phyloP scores from a whole-genome alignment of 2,888 invertebrate genomes.

The Noctuana brunneofusca region DNA sequence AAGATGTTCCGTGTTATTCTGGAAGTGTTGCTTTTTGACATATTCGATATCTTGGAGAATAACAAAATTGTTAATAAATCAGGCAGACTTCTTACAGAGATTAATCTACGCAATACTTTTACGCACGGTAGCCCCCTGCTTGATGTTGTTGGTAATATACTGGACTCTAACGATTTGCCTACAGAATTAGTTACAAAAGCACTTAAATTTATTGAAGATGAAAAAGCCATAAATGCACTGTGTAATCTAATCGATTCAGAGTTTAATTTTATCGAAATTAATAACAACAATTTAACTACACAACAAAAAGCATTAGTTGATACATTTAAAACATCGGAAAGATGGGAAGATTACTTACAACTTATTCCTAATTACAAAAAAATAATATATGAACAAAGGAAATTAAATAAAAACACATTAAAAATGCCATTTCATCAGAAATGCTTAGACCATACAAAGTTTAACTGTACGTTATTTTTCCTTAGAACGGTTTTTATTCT shows the following conservation, averaged over 20 bases:
- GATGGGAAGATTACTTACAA: slow-evolving; percentile 29
- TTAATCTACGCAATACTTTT: slow-evolving; percentile 31
- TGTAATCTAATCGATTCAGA: slow-evolving; percentile 15
- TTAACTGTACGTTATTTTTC: neutral
- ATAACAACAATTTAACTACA: slow-evolving; percentile 3
- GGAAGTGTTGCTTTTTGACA: slow-evolving; percentile 34
- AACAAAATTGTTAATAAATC: slow-evolving; percentile 31
- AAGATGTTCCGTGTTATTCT: slow-evolving; percentile 29
- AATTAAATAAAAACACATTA: neutral
- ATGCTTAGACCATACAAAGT: neutral
- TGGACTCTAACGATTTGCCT: slow-evolving; percentile 35
- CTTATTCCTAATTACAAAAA: slow-evolving; percentile 26
- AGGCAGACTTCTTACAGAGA: slow-evolving; percentile 29
- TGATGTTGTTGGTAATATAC: slow-evolving; percentile 29
- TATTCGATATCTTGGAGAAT: slow-evolving; percentile 29
- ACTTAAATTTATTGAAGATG: slow-evolving; percentile 20
- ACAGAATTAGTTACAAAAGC: slow-evolving; percentile 33
- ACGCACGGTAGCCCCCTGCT: slow-evolving; percentile 34
- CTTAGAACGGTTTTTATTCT: neutral
- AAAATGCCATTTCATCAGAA: neutral
- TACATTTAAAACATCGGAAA: slow-evolving; percentile 18
- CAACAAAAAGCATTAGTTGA: slow-evolving; percentile 11
- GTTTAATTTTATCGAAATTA: slow-evolving; percentile 26
- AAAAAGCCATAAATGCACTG: slow-evolving; percentile 22
- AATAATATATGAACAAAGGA: slow-evolving; percentile 19